These are phyloP conservation scores for Siniperca scherzeri DNA, from an alignment of 2,797 vertebrate genomes.

Conservation along the genomic window DNA sequence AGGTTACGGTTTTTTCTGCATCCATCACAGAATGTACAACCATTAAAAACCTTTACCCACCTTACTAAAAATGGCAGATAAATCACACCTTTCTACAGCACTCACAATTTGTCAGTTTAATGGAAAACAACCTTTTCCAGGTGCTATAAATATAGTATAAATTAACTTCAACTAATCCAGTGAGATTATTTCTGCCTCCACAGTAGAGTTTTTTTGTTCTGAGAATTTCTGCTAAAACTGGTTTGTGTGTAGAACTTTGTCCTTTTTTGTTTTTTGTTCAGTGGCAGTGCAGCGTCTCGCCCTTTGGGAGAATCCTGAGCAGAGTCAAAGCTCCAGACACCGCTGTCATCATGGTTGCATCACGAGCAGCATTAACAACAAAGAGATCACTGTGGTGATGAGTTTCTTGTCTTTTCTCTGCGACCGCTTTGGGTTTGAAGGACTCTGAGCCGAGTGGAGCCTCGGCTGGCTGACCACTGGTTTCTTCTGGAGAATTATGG, in stretches of 20 bases:
- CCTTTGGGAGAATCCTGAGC: background rate
- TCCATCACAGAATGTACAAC: background rate
- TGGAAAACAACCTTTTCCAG: background rate
- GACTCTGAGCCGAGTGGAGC: background rate
- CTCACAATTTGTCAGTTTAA: background rate
- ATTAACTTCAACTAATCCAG: background rate
- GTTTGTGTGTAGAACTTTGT: background rate
- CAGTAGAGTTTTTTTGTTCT: background rate
- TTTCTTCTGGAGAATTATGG: conserved; percentile 37
- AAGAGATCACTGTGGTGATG: conserved; percentile 6
- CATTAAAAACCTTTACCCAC: background rate
- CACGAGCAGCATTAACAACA: conserved; percentile 24
- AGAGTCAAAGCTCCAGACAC: conserved; percentile 29
- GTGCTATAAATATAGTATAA: background rate
- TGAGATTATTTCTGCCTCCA: background rate
- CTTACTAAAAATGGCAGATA: background rate
- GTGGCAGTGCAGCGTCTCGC: background rate
- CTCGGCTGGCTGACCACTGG: background rate
- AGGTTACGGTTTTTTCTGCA: background rate
- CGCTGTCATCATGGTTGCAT: conserved; percentile 47
- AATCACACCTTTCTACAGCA: background rate
- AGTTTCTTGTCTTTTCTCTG: conserved; percentile 5
- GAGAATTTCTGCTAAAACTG: background rate
- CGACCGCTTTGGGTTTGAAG: conserved; percentile 6
- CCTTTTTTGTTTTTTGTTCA: background rate